Base-by-base conservation (phyloP, 2,113 vertebrate genomes). In the Phalacrocorax pelagicus region DNA sequence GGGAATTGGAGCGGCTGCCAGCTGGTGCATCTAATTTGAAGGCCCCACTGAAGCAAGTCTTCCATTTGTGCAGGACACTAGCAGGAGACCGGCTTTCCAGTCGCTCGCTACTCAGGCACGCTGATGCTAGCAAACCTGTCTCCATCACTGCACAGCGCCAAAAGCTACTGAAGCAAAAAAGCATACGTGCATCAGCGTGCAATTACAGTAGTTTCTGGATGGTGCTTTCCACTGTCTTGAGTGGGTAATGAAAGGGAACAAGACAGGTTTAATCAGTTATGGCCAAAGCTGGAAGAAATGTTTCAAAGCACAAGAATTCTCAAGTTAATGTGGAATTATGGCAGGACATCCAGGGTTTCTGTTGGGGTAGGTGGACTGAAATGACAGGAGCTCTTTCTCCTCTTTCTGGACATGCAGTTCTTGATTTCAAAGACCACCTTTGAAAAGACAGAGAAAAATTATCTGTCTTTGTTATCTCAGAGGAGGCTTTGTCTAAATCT, bases 111-210 rank as follows among this genome's bases (percentile, higher is more conserved):
- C 61, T 57, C 46, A 42, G 75, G 65, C 66, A 47, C 54, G 10
- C 30, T 8, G 36, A 36, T 0, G 1, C 30, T 44, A 38, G 78
- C 61, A 70, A 67, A 54, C 61, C 67, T 55, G 38, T 55, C 62
- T 70, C 72, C 62, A 52, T 42, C 44, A 4, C 55, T 69, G 19
- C 38, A 19, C 51, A 8, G 62, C 4, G 15, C 1, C 1, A 1
- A 67, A 58, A 49, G 38, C n/a, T n/a, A 15, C 67, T 20, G 67
- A 58, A 73, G 51, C 72, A 52, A 63, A 87, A 83, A 69, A 70
- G 19, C 22, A 2, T 14, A 32, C 0, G 0, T 63, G 21, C 77
- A 36, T 58, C 44, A 32, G 16, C 0, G 3, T 78, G 59, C 47
- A 46, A 22, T 63, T n/a, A 24, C 65, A 20, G 59, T 19, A 27